A percentile compares a stretch with the other conserved stretches of the same genome.
Conservation (phyloP, 1,140 invertebrate genomes). For the Cyphomyrmex costatus region DNA sequence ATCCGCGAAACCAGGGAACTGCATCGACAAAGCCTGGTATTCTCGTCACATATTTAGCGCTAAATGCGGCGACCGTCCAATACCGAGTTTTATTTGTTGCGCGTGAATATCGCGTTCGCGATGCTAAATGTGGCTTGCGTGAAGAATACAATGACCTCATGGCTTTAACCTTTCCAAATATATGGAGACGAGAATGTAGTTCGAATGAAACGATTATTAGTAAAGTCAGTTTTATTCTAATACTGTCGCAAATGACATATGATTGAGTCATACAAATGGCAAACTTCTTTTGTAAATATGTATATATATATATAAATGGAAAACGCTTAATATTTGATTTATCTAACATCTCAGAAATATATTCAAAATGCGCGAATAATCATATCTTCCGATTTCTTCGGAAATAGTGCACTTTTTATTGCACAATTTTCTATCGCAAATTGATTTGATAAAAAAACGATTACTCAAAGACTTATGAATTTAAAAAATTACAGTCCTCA, state of each 20-base stretch:
- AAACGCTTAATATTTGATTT: not conserved
- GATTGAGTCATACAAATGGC: not conserved
- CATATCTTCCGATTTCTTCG: too few relatives aligned
- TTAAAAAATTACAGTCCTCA: too few relatives aligned
- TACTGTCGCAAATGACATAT: not conserved
- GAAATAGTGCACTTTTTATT: too few relatives aligned
- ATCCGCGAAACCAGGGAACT: not conserved
- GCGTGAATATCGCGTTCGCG: not conserved
- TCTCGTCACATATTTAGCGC: constrained; percentile 37
- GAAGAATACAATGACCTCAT: constrained; percentile 32
- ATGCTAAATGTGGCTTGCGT: constrained; percentile 18
- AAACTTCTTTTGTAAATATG: not conserved
- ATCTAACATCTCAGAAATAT: not conserved
- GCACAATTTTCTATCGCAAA: too few relatives aligned
- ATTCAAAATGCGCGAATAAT: not conserved
- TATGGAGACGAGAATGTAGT: not conserved
- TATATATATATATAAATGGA: not conserved
- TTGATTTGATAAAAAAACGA: too few relatives aligned
- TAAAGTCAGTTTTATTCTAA: not conserved
- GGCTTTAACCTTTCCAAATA: constrained; percentile 18
- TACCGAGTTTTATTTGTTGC: constrained; percentile 23
- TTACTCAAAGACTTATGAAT: too few relatives aligned
- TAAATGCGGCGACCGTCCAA: constrained; percentile 15
- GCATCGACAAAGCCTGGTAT: not conserved
- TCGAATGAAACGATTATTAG: too few relatives aligned